Evolutionary conservation across 2,113 vertebrate species (phyloP), one percentile per base, ranked within the genome.

Genomic region (Bos indicus): DNA sequence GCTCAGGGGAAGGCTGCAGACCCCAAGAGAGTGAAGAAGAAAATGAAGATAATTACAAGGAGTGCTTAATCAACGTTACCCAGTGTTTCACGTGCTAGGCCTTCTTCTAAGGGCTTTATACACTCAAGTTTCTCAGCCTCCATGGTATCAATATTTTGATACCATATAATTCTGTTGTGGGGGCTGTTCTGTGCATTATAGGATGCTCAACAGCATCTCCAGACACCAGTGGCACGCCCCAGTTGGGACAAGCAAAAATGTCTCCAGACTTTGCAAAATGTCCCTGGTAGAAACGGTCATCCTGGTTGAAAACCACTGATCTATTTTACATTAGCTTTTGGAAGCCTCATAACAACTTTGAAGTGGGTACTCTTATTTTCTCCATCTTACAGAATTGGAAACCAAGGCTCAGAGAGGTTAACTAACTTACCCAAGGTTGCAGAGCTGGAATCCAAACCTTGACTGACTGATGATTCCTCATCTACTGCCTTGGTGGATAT

Each of bases 51-150:
- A 74, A 4, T 26, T 52, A n/a, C 19, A 7, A 0, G 19, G 19
- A 59, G 33, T n/a, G 10, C 51, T 91, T 30, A 54, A 1, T 51
- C 10, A 86, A 21, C 0, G 1, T n/a, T 17, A 40, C 28, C 21
- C 43, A 6, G 25, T 23, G 62, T 23, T 57, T 5, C 10, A 1
- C 0, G 1, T 17, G 16, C 33, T 5, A 33, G n/a, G 15, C 9
- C 26, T 5, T 56, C 62, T 64, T 28, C 28, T 6, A 0, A 64
- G 33, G n/a, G 36, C 7, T 25, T 43, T 19, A 19, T 0, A 26
- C 33, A 2, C 5, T 3, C 10, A 13, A 4, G n/a, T 7, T 57
- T 59, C 26, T 21, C 87, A 54, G 86, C 30, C 56, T 28, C 3
- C 3, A 2, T 15, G 21, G 67, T 87, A 1, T 6, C 17, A 17